Conservation (phyloP, 1,140 invertebrate genomes). For the Euglossa dilemma region DNA sequence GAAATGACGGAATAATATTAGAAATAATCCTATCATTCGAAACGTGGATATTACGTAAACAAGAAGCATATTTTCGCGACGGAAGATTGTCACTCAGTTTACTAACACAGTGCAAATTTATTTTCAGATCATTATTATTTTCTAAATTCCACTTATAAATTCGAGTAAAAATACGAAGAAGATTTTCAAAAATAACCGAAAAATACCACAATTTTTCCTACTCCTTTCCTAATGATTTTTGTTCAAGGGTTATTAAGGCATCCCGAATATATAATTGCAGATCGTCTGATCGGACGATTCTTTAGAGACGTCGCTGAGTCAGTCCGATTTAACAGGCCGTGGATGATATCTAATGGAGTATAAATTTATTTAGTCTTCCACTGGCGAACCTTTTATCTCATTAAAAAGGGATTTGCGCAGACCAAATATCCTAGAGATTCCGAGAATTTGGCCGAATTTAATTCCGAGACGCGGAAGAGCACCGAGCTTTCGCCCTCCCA, state of each 20-base stretch:
- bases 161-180: background rate
- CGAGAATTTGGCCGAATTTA: conserved; percentile 62
- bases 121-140: background rate
- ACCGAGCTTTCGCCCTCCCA: conserved; percentile 1
- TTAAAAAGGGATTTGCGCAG: conserved; percentile 64
- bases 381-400: conserved; percentile 59
- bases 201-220: background rate
- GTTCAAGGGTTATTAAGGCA: background rate
- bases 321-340: conserved; percentile 50
- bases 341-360: conserved; percentile 50
- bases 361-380: conserved; percentile 54
- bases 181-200: background rate
- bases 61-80: too few relatives aligned
- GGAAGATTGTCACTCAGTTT: too few relatives aligned
- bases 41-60: too few relatives aligned
- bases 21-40: too few relatives aligned
- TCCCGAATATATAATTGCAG: background rate
- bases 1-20: too few relatives aligned
- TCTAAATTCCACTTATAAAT: background rate
- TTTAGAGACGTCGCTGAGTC: conserved; percentile 21
- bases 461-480: conserved; percentile 49
- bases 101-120: background rate
- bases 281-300: conserved; percentile 16
- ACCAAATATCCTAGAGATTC: conserved; percentile 58
- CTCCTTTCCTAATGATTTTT: background rate